phyloP scores from a whole-genome alignment of 2,888 invertebrate genomes.

The Plemyria rubiginata region DNA sequence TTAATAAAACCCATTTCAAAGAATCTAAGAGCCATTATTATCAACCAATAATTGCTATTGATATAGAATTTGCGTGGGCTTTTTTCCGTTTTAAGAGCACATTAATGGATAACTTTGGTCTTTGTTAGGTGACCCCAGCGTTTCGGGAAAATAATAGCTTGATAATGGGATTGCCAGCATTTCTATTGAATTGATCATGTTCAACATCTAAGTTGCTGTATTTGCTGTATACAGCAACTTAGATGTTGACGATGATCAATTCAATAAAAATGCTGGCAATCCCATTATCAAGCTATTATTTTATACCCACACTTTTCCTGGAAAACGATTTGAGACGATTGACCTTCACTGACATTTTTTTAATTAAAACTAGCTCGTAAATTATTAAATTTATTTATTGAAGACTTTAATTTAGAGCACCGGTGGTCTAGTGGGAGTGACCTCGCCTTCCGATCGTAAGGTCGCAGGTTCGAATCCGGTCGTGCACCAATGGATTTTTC shows the following conservation, averaged over 20 bases:
- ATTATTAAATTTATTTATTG: too few species aligned
- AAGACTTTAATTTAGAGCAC: too few species aligned
- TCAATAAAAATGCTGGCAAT: not conserved
- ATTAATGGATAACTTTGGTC: constrained; percentile 9
- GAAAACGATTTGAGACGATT: too few species aligned
- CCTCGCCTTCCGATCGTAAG: too few species aligned
- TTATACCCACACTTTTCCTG: not conserved
- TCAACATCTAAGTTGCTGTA: too few species aligned
- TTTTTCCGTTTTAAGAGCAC: constrained; percentile 19
- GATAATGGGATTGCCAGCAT: not conserved
- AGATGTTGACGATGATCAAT: not conserved
- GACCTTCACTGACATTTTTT: too few species aligned
- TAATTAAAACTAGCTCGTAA: too few species aligned
- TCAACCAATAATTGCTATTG: constrained; percentile 21
- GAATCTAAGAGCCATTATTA: constrained; percentile 27
- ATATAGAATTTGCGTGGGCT: constrained; percentile 24
- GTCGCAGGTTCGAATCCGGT: too few species aligned
- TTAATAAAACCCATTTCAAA: constrained; percentile 24
- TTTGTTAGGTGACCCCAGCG: constrained; percentile 15
- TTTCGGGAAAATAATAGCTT: not conserved
- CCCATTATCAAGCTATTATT: not conserved
- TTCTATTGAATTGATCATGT: not conserved
- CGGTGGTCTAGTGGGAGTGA: too few species aligned
- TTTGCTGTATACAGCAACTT: too few species aligned
- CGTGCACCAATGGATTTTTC: too few species aligned